A percentile compares a stretch with the other conserved stretches of the same genome.
Evolutionary conservation across 35 echinoderm and acorn worm genomes (phyloP).

Genomic region (Amphiura filiformis): DNA sequence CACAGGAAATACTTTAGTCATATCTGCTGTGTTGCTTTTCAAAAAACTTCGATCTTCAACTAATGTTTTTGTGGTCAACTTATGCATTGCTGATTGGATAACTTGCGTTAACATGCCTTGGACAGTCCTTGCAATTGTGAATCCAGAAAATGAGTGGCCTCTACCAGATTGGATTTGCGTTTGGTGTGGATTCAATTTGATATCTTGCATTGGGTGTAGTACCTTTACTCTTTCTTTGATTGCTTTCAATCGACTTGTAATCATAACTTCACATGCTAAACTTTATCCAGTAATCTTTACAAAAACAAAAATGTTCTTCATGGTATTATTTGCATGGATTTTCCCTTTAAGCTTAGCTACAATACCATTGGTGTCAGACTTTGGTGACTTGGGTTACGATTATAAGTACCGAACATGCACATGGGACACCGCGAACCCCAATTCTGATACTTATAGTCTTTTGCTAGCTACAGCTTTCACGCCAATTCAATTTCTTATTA

Average conservation of each 20-base stretch:
- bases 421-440: slow-evolving; percentile 30
- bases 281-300: slow-evolving; percentile 19
- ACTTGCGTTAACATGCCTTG: slow-evolving; percentile 40
- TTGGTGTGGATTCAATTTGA: slow-evolving; percentile 34
- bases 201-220: slow-evolving; percentile 64
- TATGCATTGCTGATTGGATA: slow-evolving; percentile 46
- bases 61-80: slow-evolving; percentile 70
- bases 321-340: slow-evolving; percentile 46
- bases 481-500: slow-evolving; percentile 22
- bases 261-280: slow-evolving; percentile 26
- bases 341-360: slow-evolving; percentile 43
- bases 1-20: slow-evolving; percentile 48
- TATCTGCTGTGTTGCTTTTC: slow-evolving; percentile 54
- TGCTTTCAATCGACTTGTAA: slow-evolving; percentile 52
- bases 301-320: slow-evolving; percentile 24
- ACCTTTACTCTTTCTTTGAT: slow-evolving; percentile 60
- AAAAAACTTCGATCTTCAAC: slow-evolving; percentile 64
- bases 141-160: slow-evolving; percentile 19
- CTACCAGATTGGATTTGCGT: slow-evolving; percentile 51
- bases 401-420: slow-evolving; percentile 57
- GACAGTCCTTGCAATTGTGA: slow-evolving; percentile 44
- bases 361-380: slow-evolving; percentile 35
- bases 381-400: slow-evolving; percentile 67
- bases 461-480: slow-evolving; percentile 19
- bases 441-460: slow-evolving; percentile 48